These are phyloP conservation scores for Philopotamus ludificatus DNA, from an alignment of 1,140 invertebrate species.

Conservation along the genomic window DNA sequence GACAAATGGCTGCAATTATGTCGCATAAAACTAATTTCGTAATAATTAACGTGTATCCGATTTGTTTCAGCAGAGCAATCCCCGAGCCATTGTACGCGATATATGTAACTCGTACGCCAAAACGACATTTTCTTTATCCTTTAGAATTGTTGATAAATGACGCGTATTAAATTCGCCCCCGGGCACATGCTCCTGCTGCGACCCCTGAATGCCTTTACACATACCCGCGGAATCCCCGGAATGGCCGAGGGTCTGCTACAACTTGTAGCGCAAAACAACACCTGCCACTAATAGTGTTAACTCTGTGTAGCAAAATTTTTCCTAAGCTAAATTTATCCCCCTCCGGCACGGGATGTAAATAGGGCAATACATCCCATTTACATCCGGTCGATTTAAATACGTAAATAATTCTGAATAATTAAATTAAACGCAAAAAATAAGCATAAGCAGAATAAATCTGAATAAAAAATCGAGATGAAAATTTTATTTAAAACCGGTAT, in stretches of 20 bases:
- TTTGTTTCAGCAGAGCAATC: no score
- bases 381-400: no score
- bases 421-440: no score
- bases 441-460: no score
- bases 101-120: not conserved
- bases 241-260: not conserved
- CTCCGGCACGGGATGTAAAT: not conserved
- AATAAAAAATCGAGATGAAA: no score
- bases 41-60: no score
- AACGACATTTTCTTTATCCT: not conserved
- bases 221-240: not conserved
- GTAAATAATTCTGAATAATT: no score
- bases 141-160: not conserved
- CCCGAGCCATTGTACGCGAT: no score
- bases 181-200: not conserved
- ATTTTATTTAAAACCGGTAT: no score
- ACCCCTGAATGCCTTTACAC: not conserved
- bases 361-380: not conserved
- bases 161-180: not conserved
- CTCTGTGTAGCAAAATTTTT: not conserved
- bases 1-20: no score
- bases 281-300: not conserved
- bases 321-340: not conserved
- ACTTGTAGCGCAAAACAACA: not conserved
- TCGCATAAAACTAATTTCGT: no score